Conservation (phyloP, 1,140 invertebrate genomes). For the Yoshiicerus persimilis region DNA sequence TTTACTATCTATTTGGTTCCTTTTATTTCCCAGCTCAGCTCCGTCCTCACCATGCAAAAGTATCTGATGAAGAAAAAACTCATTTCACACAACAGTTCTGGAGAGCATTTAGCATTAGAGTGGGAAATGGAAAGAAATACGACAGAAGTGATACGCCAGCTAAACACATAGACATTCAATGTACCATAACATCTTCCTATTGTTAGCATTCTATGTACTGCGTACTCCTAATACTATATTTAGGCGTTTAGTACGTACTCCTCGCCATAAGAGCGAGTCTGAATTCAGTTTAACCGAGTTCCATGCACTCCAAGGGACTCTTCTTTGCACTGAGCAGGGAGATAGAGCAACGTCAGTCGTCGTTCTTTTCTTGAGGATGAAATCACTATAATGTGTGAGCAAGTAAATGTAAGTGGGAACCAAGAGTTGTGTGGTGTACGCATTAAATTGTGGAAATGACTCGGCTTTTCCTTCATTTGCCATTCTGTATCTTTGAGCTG, state of each 20-base stretch:
- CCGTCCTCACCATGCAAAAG: background rate
- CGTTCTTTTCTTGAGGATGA: background rate
- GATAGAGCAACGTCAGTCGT: background rate
- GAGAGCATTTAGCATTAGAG: background rate
- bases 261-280: no score
- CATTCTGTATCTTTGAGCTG: background rate
- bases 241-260: no score
- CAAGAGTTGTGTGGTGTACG: background rate
- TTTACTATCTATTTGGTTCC: background rate
- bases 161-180: background rate
- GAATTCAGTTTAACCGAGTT: no score
- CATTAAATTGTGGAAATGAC: background rate
- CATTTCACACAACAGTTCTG: constrained; percentile 6
- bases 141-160: background rate
- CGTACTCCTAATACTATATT: no score
- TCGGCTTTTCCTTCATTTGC: constrained; percentile 5
- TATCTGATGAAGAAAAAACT: background rate
- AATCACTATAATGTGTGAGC: background rate
- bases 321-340: no score
- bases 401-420: background rate
- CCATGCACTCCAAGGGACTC: no score
- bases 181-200: background rate
- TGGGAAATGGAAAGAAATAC: background rate
- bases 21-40: background rate
- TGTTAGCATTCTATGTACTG: background rate